Evolutionary conservation across 2,797 vertebrate genomes (phyloP), one percentile per base, ranked within the genome.

Genomic region (Lepilemur septentrionalis): DNA sequence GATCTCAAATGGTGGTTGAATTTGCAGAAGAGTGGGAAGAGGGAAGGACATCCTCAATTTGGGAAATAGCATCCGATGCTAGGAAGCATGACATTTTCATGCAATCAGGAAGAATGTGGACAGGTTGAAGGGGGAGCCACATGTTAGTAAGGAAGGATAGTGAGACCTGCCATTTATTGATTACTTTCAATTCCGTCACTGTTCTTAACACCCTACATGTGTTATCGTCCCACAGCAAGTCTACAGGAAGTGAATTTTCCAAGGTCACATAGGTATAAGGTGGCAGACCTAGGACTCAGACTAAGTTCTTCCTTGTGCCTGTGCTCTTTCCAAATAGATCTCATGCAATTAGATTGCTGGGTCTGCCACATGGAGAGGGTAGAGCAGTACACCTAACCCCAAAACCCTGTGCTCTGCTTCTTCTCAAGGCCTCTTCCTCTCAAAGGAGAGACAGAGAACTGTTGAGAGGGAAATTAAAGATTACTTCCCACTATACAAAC

Each of bases 71-170:
- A 41, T 38, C 55, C 32, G 4, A 52, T 55, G 35, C 57, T 63
- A 22, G 0, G 43, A 18, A 48, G 23, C 4, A 0, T 20, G 41
- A 32, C 20, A 15, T 57, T 41, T 48, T 23, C 14, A 4, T 2
- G 7, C 10, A 59, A 72, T 0, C 17, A 15, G 41, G 7, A 78
- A 72, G 52, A 93, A 25, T 5, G 5, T 38, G 30, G 28, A n/a
- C 35, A 79, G 23, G 18, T 20, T 86, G 38, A 46, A 67, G 52
- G 78, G 32, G 32, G 38, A n/a, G 15, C 20, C 18, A 7, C 43
- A 20, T 14, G 0, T 22, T 14, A 48, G 22, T 10, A 7, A 48
- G n/a, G 59, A 57, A 63, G 17, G 7, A 65, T 1, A 67, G 30
- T 5, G 23, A 69, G 22, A 38, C 3, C 14, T 41, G 32, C 61